Evolutionary conservation across 2,797 vertebrate genomes (phyloP).

Genomic region (Agapornis canus): DNA sequence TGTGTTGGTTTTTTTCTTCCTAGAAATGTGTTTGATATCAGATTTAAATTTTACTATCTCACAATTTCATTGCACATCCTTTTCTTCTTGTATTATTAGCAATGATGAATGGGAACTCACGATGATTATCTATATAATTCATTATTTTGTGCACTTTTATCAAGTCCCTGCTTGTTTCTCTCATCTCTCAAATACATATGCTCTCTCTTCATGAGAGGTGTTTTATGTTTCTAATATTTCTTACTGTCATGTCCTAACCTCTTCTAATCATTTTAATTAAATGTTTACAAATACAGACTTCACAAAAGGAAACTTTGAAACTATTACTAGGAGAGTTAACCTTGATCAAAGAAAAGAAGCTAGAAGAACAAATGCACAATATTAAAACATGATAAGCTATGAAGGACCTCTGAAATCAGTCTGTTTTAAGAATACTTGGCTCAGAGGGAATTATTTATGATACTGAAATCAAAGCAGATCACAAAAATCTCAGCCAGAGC

Average conservation of each 20-base stretch:
- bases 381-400: neutral
- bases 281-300: slow-evolving; percentile 1
- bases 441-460: neutral
- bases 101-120: slow-evolving; percentile 2
- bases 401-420: slow-evolving; percentile 14
- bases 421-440: neutral
- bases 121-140: slow-evolving; percentile 44
- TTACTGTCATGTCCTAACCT: neutral
- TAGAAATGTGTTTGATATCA: slow-evolving; percentile 30
- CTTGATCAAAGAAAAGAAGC: slow-evolving; percentile 13
- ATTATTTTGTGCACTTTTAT: slow-evolving; percentile 17
- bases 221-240: slow-evolving; percentile 23
- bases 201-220: neutral
- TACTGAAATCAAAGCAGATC: neutral
- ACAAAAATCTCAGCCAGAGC: neutral
- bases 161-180: neutral
- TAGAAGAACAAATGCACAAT: neutral
- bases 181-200: slow-evolving; percentile 6
- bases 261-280: slow-evolving; percentile 41
- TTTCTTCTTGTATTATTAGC: slow-evolving; percentile 15
- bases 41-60: slow-evolving; percentile 12
- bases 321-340: slow-evolving; percentile 2
- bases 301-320: slow-evolving; percentile 12
- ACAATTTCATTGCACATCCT: slow-evolving; percentile 10
- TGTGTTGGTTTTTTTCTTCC: neutral